Base-by-base conservation (phyloP, 2,888 invertebrate genomes). In the Eupelmus urozonus region DNA sequence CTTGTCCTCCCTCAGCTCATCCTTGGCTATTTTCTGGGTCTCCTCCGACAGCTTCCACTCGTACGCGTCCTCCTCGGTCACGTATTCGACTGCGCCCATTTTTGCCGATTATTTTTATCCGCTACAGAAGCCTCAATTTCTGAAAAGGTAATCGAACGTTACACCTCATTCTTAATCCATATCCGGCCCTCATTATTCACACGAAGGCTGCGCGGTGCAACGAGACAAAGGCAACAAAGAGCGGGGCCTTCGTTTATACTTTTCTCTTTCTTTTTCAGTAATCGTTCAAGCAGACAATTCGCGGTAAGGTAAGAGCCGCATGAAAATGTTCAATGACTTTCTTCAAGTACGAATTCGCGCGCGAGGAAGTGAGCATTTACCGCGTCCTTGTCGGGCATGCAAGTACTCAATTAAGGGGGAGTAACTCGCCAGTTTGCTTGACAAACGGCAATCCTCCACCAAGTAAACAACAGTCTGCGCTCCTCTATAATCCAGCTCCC, bases 1-100 rank as follows among this genome's bases (percentile, higher is more conserved):
- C 18, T 92, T 91, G n/a, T 94, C 94, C 87, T 95, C 95, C 29
- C 94, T 89, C 16, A 95, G 91, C 86, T 95, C 93, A 60, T 92
- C 91, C 83, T 92, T 92, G 0, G 95, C 95, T 4, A 95, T 88
- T 72, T 90, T 90, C 85, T 93, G 93, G 0, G 93, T 92, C 60
- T 94, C 94, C 65, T 90, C 90, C 0, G 93, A 90, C 51, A 95
- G 90, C 0, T 91, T 88, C 84, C 93, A 94, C 9, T 90, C 88
- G 89, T 95, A 95, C 25, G 92, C 92, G 82, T 95, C 94, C 0
- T 92, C 92, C 53, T 92, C 91, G 7, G 93, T 93, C 82, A 94
- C 90, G 91, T 92, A 92, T 83, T 92, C 88, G 59, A 84, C 83
- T 71, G 79, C 73, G 13, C 79, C 77, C 80, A 80, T 80, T 34